phyloP scores from a whole-genome alignment of 2,888 invertebrate genomes.

The Panzeria rudis region DNA sequence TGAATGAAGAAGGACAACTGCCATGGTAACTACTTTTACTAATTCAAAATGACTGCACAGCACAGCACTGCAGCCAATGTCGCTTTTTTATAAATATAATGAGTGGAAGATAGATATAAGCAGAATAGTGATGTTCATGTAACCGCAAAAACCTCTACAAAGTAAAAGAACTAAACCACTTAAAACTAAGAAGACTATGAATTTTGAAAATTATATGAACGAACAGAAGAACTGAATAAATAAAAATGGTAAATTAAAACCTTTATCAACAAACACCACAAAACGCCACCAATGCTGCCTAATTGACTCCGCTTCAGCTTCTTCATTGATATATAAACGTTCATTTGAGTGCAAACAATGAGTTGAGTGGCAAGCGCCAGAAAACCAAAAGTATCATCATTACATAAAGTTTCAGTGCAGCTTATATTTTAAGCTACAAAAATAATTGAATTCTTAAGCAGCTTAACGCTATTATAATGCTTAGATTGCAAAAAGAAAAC shows the following conservation, averaged over 20 bases:
- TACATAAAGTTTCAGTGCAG: constrained; percentile 67
- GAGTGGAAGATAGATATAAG: not conserved
- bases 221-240: constrained; percentile 34
- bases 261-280: constrained; percentile 39
- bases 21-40: constrained; percentile 8
- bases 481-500: constrained; percentile 60
- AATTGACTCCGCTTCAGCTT: not conserved
- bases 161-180: constrained; percentile 58
- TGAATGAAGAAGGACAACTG: constrained; percentile 45
- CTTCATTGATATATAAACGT: not conserved
- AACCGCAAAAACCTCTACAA: constrained; percentile 60
- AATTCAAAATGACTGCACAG: constrained; percentile 36
- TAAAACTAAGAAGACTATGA: constrained; percentile 38
- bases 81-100: not conserved
- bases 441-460: constrained; percentile 75
- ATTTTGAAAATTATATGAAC: constrained; percentile 22
- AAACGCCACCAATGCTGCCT: constrained; percentile 38
- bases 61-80: not conserved
- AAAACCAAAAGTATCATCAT: constrained; percentile 63
- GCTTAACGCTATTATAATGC: constrained; percentile 74
- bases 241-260: constrained; percentile 19
- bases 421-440: constrained; percentile 72
- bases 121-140: constrained; percentile 32
- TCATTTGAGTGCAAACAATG: not conserved
- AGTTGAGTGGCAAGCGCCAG: constrained; percentile 5